Evolutionary conservation across 1,140 invertebrate species (phyloP), one percentile per base, ranked within the genome.

Genomic region (Drosophila kikkawai): DNA sequence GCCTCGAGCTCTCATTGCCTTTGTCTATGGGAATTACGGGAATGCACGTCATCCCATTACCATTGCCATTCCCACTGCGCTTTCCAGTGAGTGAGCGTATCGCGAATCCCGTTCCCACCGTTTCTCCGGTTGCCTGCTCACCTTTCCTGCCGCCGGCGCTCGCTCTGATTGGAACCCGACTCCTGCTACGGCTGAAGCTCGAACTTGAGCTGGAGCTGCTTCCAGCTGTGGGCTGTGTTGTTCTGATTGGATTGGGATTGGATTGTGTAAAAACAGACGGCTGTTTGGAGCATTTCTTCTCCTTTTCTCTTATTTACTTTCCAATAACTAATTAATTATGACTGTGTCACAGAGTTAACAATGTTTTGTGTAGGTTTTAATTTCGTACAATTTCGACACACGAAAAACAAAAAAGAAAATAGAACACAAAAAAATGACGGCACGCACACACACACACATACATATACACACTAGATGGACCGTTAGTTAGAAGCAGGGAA

Each of bases 81-180:
- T 56, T 56, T 56, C 53, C 53, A 39, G 36, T 55, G 34, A 15
- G 34, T 8, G 12, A 26, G 13, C 7, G 22, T 26, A 29, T n/a
- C n/a, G 29, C 29, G 11, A 34, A 19, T 34, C 32, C 50, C 51
- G 53, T 66, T 69, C 66, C 66, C 60, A 69, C 58, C 26, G 64
- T 8, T 48, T 50, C 66, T 69, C 60, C 66, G 17, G 17, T 69
- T 69, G 45, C 66, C 12, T 15, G 12, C 67, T 70, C 67, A 70
- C 67, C 67, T 70, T 70, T 56, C 67, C 67, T 68, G 41, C 67
- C 36, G 61, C 63, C 50, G 67, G 66, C 51, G 51, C 17, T 55
- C 47, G 61, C 32, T 67, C 66, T 53, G 39, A 47, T 56, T 68
- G 67, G 67, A 70, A 70, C n/a, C 47, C 47, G 66, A 70, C 42